A percentile compares a stretch with the other conserved stretches of the same genome.
These are phyloP conservation scores for Allobates femoralis DNA, from an alignment of 2,797 vertebrate genomes.

Conservation along the genomic window DNA sequence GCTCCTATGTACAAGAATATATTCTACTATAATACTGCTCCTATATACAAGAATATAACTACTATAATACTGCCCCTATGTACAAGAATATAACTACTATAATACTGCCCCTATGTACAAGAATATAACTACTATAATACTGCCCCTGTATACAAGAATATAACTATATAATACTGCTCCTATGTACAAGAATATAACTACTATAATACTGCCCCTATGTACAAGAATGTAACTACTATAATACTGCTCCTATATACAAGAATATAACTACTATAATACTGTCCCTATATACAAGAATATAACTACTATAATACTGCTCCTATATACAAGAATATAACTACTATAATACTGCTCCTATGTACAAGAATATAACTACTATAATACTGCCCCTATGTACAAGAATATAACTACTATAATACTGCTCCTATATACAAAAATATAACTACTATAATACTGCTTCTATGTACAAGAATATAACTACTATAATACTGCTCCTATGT, in stretches of 20 bases:
- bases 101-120: neutral
- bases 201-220: too few relatives aligned
- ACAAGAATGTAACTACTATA: too few relatives aligned
- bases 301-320: slow-evolving; percentile 1
- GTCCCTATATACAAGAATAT: neutral
- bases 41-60: slow-evolving; percentile 20
- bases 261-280: too few relatives aligned
- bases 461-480: neutral
- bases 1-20: too few relatives aligned
- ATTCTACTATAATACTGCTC: neutral
- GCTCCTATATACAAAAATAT: neutral
- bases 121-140: too few relatives aligned
- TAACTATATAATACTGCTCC: too few relatives aligned
- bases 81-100: slow-evolving; percentile 12
- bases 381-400: neutral
- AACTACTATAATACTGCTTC: neutral
- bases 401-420: slow-evolving; percentile 9
- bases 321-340: neutral
- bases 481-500: neutral
- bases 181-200: too few relatives aligned
- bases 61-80: neutral
- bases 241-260: too few relatives aligned
- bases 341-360: neutral
- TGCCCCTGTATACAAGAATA: too few relatives aligned
- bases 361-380: slow-evolving; percentile 8